Evolutionary conservation across 2,888 invertebrate genomes (phyloP).

Genomic region (Meiosimyza decipiens): DNA sequence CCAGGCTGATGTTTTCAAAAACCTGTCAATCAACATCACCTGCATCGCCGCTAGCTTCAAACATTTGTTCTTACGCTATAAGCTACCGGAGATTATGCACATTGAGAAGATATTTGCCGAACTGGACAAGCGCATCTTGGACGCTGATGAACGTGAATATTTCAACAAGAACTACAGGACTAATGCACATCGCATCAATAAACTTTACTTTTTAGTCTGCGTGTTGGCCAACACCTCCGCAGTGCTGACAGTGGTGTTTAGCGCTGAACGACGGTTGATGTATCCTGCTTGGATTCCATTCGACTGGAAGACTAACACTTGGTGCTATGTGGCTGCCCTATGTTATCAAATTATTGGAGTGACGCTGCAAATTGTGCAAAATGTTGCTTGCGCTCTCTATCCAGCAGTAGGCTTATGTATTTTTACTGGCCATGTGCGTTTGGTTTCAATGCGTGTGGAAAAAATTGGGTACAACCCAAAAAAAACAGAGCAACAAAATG

Average conservation of each 20-base stretch:
- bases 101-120: slow-evolving; percentile 36
- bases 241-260: slow-evolving; percentile 35
- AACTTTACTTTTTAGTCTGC: slow-evolving; percentile 33
- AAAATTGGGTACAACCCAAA: slow-evolving; percentile 41
- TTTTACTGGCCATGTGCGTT: slow-evolving; percentile 44
- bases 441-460: slow-evolving; percentile 41
- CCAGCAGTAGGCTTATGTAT: slow-evolving; percentile 41
- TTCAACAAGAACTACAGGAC: slow-evolving; percentile 20
- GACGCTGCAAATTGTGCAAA: slow-evolving; percentile 42
- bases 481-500: slow-evolving; percentile 32
- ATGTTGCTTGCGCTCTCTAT: slow-evolving; percentile 43
- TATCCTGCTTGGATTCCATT: slow-evolving; percentile 48
- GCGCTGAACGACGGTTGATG: slow-evolving; percentile 39
- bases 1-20: slow-evolving; percentile 41
- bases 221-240: slow-evolving; percentile 36
- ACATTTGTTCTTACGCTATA: slow-evolving; percentile 38
- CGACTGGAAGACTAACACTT: slow-evolving; percentile 39
- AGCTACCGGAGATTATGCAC: slow-evolving; percentile 36
- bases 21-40: slow-evolving; percentile 43
- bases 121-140: slow-evolving; percentile 37
- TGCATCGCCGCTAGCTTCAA: slow-evolving; percentile 41
- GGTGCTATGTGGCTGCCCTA: slow-evolving; percentile 38
- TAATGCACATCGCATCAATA: not conserved
- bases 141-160: slow-evolving; percentile 39
- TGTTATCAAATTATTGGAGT: slow-evolving; percentile 43